These are phyloP conservation scores for Sthenelais limicola DNA, from an alignment of 2,888 invertebrate genomes.

Conservation along the genomic window DNA sequence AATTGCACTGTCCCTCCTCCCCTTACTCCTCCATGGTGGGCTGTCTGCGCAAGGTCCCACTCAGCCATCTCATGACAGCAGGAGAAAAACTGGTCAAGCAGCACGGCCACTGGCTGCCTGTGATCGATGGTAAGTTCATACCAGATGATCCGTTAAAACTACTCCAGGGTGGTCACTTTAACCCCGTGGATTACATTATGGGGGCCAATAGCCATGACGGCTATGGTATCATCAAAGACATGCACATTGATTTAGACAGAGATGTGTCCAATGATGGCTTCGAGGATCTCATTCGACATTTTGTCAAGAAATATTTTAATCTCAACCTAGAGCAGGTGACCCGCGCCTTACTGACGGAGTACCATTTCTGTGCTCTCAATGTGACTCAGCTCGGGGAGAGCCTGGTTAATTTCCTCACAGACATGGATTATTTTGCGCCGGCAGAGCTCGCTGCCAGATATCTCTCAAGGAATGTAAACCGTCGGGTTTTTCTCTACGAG, in stretches of 20 bases:
- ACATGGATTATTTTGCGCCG: slow-evolving; percentile 33
- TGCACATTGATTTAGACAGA: slow-evolving; percentile 21
- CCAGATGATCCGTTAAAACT: slow-evolving; percentile 34
- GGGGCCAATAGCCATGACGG: slow-evolving; percentile 38
- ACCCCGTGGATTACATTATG: slow-evolving; percentile 40
- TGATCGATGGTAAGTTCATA: slow-evolving; percentile 36
- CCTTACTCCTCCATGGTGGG: slow-evolving; percentile 11
- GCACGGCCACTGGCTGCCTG: slow-evolving; percentile 21
- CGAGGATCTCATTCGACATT: slow-evolving; percentile 31
- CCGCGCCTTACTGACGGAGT: slow-evolving; percentile 29
- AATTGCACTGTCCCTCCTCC: slow-evolving; percentile 10
- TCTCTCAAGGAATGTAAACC: slow-evolving; percentile 15
- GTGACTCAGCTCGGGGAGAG: slow-evolving; percentile 15
- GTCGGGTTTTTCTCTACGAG: slow-evolving; percentile 34
- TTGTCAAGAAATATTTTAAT: slow-evolving; percentile 21
- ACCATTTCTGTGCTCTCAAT: slow-evolving; percentile 26
- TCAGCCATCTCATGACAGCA: slow-evolving; percentile 23
- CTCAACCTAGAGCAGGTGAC: slow-evolving; percentile 25
- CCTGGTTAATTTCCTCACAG: slow-evolving; percentile 28
- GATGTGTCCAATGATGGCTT: slow-evolving; percentile 23
- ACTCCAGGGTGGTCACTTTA: slow-evolving; percentile 20
- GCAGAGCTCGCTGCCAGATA: slow-evolving; percentile 17
- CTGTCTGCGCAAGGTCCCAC: slow-evolving; percentile 16
- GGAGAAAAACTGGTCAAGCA: neutral
- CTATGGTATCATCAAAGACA: neutral